A percentile compares a stretch with the other conserved stretches of the same genome.
Evolutionary conservation across 2,888 invertebrate species (phyloP).

Genomic region (Pammene fasciana): DNA sequence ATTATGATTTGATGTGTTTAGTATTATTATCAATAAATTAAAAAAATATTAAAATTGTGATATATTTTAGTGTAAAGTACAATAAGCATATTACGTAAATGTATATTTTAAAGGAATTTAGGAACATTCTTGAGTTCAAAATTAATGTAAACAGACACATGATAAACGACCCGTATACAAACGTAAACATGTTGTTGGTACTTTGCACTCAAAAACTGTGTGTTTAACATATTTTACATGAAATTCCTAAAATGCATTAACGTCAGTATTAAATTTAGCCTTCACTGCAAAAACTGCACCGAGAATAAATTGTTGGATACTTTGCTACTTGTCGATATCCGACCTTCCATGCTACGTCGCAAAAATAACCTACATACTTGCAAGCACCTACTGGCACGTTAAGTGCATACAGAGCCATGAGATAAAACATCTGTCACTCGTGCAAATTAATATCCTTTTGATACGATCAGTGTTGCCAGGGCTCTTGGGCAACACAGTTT

Average conservation of each 20-base stretch:
- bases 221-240: conserved; percentile 14
- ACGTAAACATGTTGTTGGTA: conserved; percentile 25
- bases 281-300: background rate
- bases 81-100: too few relatives aligned
- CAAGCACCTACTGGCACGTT: conserved; percentile 16
- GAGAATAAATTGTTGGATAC: background rate
- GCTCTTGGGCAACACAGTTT: too few relatives aligned
- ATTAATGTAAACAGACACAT: conserved; percentile 27
- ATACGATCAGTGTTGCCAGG: too few relatives aligned
- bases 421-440: conserved; percentile 37
- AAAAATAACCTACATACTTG: conserved; percentile 19
- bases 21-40: too few relatives aligned
- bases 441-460: conserved; percentile 33
- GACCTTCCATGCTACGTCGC: conserved; percentile 6
- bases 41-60: too few relatives aligned
- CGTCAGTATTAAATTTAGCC: conserved; percentile 11
- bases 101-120: background rate
- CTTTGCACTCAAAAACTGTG: conserved; percentile 29
- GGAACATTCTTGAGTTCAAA: conserved; percentile 8
- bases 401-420: conserved; percentile 27
- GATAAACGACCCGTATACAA: conserved; percentile 18
- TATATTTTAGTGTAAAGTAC: too few relatives aligned
- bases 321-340: conserved; percentile 6
- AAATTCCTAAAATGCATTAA: conserved; percentile 24
- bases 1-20: too few relatives aligned